Evolutionary conservation across 2,113 vertebrate species (phyloP), one percentile per base, ranked within the genome.

Genomic region (Pyxicephalus adspersus): DNA sequence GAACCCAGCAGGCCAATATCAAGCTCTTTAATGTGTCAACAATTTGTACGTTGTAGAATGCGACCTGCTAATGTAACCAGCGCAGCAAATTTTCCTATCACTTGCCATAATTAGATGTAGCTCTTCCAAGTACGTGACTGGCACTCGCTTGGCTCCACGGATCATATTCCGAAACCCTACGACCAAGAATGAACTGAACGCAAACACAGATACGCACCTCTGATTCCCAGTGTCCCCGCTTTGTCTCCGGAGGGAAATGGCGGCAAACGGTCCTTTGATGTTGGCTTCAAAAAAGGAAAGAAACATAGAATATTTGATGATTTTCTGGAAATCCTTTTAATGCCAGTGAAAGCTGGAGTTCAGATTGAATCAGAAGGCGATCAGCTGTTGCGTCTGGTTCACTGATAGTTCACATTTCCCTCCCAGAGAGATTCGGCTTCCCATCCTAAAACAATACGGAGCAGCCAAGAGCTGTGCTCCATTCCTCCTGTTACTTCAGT

Each of bases 381-480:
- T 52, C 74, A 51, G 60, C 34, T 50, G 60, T 22, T n/a, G 45
- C 16, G 54, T 64, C 61, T 23, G 75, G 75, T 31, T 77, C 75
- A 77, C 50, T 51, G 19, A 29, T 22, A 50, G 58, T 60, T 64
- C 58, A 76, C 23, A 23, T 45, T 54, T 65, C 45, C 45, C 52
- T 52, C 38, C 31, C 29, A 18, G 45, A n/a, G 75, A 65, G 38
- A 77, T 52, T 29, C 45, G 22, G n/a, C 15, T 15, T 5, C 61
- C 11, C 61, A 15, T 77, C 75, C 75, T 65, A 65, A 64, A 65
- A 77, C 51, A 77, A 77, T 65, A 65, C 25, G 20, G n/a, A 20
- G 16, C 20, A 54, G 45, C 75, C 75, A 65, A 65, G 45, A 4
- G 15, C 57, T 45, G 16, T 18, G 13, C 31, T 54, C 25, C 19